These are phyloP conservation scores for Hypomecis atomaria DNA, from an alignment of 2,888 invertebrate genomes.

Conservation along the genomic window DNA sequence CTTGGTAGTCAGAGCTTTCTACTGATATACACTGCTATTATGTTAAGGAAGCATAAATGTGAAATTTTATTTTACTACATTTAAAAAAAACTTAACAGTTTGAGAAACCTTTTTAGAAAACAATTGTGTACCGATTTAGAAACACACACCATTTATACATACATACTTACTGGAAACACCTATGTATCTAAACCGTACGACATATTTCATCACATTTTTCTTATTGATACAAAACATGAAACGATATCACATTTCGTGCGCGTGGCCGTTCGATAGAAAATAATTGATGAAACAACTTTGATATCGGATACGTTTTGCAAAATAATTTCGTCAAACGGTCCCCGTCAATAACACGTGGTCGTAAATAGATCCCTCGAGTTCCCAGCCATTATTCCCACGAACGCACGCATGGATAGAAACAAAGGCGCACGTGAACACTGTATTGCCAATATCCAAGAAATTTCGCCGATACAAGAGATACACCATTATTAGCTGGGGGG, in stretches of 20 bases:
- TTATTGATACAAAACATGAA: too few relatives aligned
- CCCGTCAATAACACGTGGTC: constrained; percentile 41
- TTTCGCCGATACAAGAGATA: constrained; percentile 78
- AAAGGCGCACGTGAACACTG: constrained; percentile 77
- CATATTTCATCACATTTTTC: too few relatives aligned
- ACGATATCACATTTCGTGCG: too few relatives aligned
- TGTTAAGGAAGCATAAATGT: constrained; percentile 3
- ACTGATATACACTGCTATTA: constrained; percentile 24
- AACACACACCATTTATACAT: too few relatives aligned
- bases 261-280: neutral
- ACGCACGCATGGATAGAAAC: constrained; percentile 70
- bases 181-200: too few relatives aligned
- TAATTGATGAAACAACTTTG: neutral
- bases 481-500: constrained; percentile 81
- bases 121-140: too few relatives aligned
- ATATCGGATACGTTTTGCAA: constrained; percentile 13
- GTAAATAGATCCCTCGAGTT: constrained; percentile 35
- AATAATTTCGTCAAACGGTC: constrained; percentile 23
- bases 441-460: constrained; percentile 83
- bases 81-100: too few relatives aligned
- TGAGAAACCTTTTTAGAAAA: too few relatives aligned
- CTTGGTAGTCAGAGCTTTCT: constrained; percentile 29
- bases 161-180: too few relatives aligned
- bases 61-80: neutral
- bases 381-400: constrained; percentile 38